Evolutionary conservation across 2,113 vertebrate species (phyloP), one percentile per base, ranked within the genome.

Genomic region (Fulica atra): DNA sequence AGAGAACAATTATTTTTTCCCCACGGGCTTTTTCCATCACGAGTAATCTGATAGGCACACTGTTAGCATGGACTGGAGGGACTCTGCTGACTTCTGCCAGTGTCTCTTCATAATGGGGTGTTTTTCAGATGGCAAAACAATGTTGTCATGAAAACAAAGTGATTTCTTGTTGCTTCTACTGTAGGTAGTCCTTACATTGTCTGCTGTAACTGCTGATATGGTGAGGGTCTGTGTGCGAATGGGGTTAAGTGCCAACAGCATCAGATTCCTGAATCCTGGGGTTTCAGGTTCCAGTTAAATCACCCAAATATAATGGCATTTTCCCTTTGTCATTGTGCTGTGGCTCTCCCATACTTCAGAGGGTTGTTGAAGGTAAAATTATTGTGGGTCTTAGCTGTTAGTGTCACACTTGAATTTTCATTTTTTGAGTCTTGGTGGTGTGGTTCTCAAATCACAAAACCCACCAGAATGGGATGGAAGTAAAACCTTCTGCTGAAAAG

Each of bases 71-170:
- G 29, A 31, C 51, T 69, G 70, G 46, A 69, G 48, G 44, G 31
- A 15, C 44, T 66, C 2, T 59, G 20, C 65, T 94, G 89, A 36
- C 51, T 89, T 76, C 51, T 85, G 93, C 68, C 74, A 16, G 14
- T 51, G 36, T 78, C 48, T 83, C 2, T 70, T 42, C 86, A 38
- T 96, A 89, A 53, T 65, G 80, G 51, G 85, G 59, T 92, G n/a
- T 69, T 89, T 92, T 96, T 89, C 50, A 72, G 95, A 76, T 88
- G 50, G 28, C 14, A 46, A 82, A 93, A 83, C 85, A 94, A 92
- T 89, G 83, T 95, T 97, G 85, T 97, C 89, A 94, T 86, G 78
- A 74, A 92, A 85, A 42, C 57, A 86, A 91, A 93, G 86, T 53
- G 36, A 72, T 89, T 96, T 92, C 59, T 86, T 54, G 60, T 61